Evolutionary conservation across 2,113 vertebrate genomes (phyloP).

Genomic region (Heterochromis multidens): DNA sequence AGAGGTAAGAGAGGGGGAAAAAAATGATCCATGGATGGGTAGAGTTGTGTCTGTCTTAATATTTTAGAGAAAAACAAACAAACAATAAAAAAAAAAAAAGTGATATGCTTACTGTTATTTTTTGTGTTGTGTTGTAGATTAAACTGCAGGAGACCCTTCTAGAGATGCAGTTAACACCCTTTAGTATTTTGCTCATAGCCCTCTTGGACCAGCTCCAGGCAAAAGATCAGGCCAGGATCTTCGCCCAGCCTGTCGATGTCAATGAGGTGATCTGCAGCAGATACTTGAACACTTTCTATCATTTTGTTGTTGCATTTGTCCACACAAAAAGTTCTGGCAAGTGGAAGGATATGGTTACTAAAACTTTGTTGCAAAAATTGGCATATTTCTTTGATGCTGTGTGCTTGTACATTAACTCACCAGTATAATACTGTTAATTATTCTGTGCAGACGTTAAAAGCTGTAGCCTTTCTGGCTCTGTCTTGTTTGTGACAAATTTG

Average conservation of each 20-base stretch:
- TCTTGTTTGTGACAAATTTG: background rate
- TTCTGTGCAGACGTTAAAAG: background rate
- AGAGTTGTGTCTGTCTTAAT: background rate
- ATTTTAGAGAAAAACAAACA: background rate
- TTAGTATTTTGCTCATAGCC: constrained; percentile 86
- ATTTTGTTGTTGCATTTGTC: background rate
- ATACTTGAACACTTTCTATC: background rate
- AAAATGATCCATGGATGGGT: background rate
- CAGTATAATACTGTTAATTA: background rate
- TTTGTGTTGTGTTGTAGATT: constrained; percentile 72
- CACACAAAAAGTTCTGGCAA: background rate
- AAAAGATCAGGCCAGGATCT: constrained; percentile 92
- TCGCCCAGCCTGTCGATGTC: constrained; percentile 91
- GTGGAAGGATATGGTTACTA: background rate
- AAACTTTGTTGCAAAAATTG: background rate
- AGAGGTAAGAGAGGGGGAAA: constrained; percentile 76
- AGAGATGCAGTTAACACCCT: constrained; percentile 92
- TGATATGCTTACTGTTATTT: background rate
- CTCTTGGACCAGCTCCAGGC: constrained; percentile 91
- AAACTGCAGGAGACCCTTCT: constrained; percentile 90
- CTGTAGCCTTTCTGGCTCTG: background rate
- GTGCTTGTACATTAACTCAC: background rate
- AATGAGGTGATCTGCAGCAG: constrained; percentile 79
- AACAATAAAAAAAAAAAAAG: background rate
- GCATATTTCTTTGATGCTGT: background rate